A percentile compares a stretch with the other conserved stretches of the same genome.
phyloP scores from a whole-genome alignment of 2,888 invertebrate species.

The Eupithecia vulgata region DNA sequence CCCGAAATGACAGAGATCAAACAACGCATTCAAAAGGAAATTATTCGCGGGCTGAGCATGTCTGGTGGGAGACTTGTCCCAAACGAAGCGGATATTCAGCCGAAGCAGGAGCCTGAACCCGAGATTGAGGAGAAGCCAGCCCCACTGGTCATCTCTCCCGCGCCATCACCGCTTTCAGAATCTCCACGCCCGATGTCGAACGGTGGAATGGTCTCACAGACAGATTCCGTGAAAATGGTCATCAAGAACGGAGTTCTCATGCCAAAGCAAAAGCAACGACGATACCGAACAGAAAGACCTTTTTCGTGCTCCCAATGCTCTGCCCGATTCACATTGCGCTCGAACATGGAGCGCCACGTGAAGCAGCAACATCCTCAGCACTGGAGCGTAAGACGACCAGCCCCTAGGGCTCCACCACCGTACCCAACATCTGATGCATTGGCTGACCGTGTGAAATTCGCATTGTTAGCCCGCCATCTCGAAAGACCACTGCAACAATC shows the following conservation, averaged over 20 bases:
- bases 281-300: conserved; percentile 95
- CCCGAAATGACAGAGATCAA: conserved; percentile 87
- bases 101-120: conserved; percentile 80
- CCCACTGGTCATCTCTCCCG: conserved; percentile 67
- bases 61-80: conserved; percentile 87
- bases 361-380: conserved; percentile 97
- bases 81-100: conserved; percentile 67
- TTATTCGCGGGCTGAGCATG: conserved; percentile 86
- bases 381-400: conserved; percentile 91
- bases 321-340: conserved; percentile 94
- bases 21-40: conserved; percentile 86
- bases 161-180: conserved; percentile 78
- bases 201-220: conserved; percentile 71
- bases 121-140: conserved; percentile 79
- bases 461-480: conserved; percentile 90
- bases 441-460: conserved; percentile 86
- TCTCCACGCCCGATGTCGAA: conserved; percentile 72
- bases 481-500: conserved; percentile 83
- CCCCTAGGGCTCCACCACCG: conserved; percentile 74
- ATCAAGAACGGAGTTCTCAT: conserved; percentile 95
- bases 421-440: conserved; percentile 66
- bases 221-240: conserved; percentile 92
- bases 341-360: conserved; percentile 97
- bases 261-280: conserved; percentile 95
- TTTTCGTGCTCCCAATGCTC: conserved; percentile 96